Percentiles rank a stretch among this genome's conserved stretches.
These are phyloP conservation scores for Drosophila colorata DNA, from an alignment of 2,888 invertebrate genomes.

Conservation along the genomic window DNA sequence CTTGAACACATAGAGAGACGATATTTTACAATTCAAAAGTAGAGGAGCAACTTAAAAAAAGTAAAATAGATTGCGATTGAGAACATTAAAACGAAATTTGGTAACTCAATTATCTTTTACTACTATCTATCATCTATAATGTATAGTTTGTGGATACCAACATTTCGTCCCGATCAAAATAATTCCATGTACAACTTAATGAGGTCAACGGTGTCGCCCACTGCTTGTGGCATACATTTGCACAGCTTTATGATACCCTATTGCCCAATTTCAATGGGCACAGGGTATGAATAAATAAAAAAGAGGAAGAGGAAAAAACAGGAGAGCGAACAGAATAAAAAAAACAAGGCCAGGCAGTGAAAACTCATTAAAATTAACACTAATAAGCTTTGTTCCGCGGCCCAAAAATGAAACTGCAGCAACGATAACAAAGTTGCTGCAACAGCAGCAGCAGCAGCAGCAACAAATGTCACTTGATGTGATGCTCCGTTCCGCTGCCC, in stretches of 20 bases:
- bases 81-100: too few species aligned
- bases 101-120: too few species aligned
- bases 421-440: slow-evolving; percentile 63
- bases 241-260: slow-evolving; percentile 1
- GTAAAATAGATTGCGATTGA: too few species aligned
- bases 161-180: too few species aligned
- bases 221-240: background rate
- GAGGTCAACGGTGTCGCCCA: background rate
- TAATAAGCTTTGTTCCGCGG: slow-evolving; percentile 66
- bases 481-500: slow-evolving; percentile 20
- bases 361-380: slow-evolving; percentile 72
- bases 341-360: slow-evolving; percentile 64
- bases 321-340: background rate
- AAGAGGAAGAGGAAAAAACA: slow-evolving; percentile 11
- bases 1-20: too few species aligned
- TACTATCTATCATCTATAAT: too few species aligned
- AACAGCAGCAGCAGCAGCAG: slow-evolving; percentile 24
- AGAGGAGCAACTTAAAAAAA: too few species aligned
- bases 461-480: slow-evolving; percentile 67
- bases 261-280: slow-evolving; percentile 1
- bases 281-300: slow-evolving; percentile 7
- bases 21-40: background rate
- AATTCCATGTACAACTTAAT: background rate
- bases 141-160: too few species aligned
- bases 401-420: slow-evolving; percentile 58